Evolutionary conservation across 2,113 vertebrate genomes (phyloP).

Genomic region (Enhydra lutris): DNA sequence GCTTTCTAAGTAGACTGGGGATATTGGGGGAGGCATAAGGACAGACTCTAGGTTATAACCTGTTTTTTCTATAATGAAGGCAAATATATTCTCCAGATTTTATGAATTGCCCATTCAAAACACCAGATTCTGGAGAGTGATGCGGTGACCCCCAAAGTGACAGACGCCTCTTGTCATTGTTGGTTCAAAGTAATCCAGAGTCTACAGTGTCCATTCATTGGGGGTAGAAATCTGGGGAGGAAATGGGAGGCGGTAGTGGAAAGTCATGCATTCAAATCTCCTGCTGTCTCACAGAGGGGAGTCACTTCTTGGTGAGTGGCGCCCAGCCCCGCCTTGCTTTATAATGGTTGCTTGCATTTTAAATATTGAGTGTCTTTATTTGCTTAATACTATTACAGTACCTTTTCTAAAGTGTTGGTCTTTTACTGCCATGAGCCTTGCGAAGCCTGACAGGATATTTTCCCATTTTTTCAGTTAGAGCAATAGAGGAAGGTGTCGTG

Average conservation of each 20-base stretch:
- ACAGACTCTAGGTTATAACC: background rate
- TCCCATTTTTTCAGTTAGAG: conserved; percentile 7
- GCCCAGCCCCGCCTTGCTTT: rapidly evolving
- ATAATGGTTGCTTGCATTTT: background rate
- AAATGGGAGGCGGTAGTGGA: background rate
- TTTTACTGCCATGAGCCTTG: background rate
- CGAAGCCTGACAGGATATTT: background rate
- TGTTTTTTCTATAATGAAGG: background rate
- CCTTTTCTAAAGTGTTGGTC: background rate
- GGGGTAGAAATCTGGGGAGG: background rate
- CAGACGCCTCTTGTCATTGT: background rate
- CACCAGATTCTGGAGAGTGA: background rate
- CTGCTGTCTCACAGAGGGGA: background rate
- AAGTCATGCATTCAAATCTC: background rate
- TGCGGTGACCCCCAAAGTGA: background rate
- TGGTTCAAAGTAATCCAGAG: background rate
- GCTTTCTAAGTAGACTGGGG: background rate
- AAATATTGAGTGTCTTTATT: background rate
- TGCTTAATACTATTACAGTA: background rate
- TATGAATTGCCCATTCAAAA: background rate
- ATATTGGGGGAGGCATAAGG: rapidly evolving
- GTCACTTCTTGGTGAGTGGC: background rate
- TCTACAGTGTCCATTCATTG: background rate
- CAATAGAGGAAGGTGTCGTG: background rate
- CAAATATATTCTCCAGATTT: background rate